phyloP scores from a whole-genome alignment of 2,113 vertebrate genomes.

The Salvelinus sp. region DNA sequence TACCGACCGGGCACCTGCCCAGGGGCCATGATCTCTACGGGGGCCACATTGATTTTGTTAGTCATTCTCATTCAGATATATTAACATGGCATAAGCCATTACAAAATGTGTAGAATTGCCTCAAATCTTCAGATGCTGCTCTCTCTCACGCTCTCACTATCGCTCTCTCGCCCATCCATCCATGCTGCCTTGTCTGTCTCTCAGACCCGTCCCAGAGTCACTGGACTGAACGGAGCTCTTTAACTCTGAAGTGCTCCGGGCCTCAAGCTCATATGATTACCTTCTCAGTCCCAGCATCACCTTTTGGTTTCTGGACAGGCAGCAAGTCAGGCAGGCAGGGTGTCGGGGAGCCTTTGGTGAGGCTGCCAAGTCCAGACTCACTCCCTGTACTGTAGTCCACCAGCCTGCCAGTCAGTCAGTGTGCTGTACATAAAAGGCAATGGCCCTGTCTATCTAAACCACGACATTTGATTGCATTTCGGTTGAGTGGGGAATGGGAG shows the following conservation, averaged over 20 bases:
- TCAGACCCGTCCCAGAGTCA: not conserved
- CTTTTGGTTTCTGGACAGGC: constrained; percentile 14
- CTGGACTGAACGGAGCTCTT: not conserved
- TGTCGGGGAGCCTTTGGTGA: not conserved
- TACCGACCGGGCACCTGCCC: too few relatives aligned
- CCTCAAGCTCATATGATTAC: not conserved
- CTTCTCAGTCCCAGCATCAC: not conserved
- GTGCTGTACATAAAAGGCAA: constrained; percentile 7
- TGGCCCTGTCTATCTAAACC: constrained; percentile 24
- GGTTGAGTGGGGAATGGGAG: constrained; percentile 1
- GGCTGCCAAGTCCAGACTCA: constrained; percentile 25
- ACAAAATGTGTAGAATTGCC: not conserved
- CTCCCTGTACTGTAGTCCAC: not conserved
- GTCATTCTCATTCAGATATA: too few relatives aligned
- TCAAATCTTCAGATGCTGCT: not conserved
- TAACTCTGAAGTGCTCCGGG: not conserved
- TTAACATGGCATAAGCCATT: too few relatives aligned
- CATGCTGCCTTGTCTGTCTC: too few relatives aligned
- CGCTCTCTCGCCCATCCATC: too few relatives aligned
- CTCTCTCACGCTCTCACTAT: not conserved
- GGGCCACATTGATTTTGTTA: too few relatives aligned
- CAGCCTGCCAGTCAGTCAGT: not conserved
- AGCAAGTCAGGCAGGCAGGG: constrained; percentile 4
- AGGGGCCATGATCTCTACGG: too few relatives aligned
- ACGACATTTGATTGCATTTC: constrained; percentile 2